A percentile compares a stretch with the other conserved stretches of the same genome.
Evolutionary conservation across 2,888 invertebrate species (phyloP).

Genomic region (Tiphia femorata): DNA sequence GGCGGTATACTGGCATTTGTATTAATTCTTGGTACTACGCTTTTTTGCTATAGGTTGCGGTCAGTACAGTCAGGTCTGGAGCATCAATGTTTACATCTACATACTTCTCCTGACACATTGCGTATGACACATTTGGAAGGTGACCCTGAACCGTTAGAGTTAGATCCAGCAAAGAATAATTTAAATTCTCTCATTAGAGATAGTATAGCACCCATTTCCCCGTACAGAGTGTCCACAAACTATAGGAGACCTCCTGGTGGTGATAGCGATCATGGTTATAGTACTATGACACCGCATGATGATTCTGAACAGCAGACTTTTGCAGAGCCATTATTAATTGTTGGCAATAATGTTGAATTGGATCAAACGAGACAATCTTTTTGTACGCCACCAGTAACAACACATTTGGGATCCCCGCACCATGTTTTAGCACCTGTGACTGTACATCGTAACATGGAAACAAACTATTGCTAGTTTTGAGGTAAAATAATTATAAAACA

Average conservation of each 20-base stretch:
- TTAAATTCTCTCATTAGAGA: constrained; percentile 78
- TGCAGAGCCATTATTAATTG: constrained; percentile 69
- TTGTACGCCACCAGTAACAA: constrained; percentile 70
- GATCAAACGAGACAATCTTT: constrained; percentile 50
- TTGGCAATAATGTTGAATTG: constrained; percentile 55
- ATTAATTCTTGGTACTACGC: constrained; percentile 83
- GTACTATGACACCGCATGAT: constrained; percentile 93
- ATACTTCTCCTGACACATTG: constrained; percentile 73
- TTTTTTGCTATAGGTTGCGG: constrained; percentile 84
- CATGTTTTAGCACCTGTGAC: constrained; percentile 89
- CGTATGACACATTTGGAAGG: constrained; percentile 82
- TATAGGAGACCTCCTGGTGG: constrained; percentile 83
- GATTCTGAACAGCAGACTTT: constrained; percentile 88
- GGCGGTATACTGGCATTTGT: constrained; percentile 88
- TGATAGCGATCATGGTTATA: constrained; percentile 95
- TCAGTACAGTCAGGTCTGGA: constrained; percentile 71
- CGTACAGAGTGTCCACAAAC: constrained; percentile 87
- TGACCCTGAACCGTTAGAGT: constrained; percentile 72
- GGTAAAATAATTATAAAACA: no score
- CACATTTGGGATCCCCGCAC: constrained; percentile 72
- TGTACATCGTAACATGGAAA: constrained; percentile 90
- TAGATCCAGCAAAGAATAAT: constrained; percentile 64
- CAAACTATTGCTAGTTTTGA: constrained; percentile 72
- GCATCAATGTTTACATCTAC: constrained; percentile 67
- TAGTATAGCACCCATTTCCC: constrained; percentile 82